These are phyloP conservation scores for Gryon sp. DNA, from an alignment of 1,140 invertebrate genomes.

Conservation along the genomic window DNA sequence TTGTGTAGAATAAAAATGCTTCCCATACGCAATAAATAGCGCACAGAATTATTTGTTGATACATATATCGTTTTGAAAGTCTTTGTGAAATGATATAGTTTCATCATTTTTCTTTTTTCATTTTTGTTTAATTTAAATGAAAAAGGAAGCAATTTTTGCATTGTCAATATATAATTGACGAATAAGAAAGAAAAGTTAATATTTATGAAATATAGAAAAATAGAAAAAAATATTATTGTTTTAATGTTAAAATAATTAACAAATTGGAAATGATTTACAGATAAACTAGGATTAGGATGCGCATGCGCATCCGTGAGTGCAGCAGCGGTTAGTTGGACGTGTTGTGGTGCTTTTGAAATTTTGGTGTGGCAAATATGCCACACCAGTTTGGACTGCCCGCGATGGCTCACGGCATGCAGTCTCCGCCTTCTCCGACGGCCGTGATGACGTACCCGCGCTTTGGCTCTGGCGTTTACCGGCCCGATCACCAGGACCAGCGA, in stretches of 20 bases:
- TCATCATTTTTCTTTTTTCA: background rate
- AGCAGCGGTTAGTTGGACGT: too few relatives aligned
- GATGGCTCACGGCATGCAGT: slow-evolving; percentile 86
- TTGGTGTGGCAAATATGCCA: slow-evolving; percentile 82
- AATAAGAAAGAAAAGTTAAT: too few relatives aligned
- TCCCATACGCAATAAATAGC: slow-evolving; percentile 36
- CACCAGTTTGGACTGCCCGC: slow-evolving; percentile 86
- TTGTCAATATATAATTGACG: too few relatives aligned
- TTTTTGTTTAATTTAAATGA: too few relatives aligned
- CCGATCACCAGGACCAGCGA: slow-evolving; percentile 87
- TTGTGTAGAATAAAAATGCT: slow-evolving; percentile 50
- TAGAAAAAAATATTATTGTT: too few relatives aligned
- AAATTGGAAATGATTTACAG: slow-evolving; percentile 3
- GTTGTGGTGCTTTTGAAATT: too few relatives aligned
- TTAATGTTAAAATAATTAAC: background rate
- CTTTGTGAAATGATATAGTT: too few relatives aligned
- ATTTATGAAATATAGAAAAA: too few relatives aligned
- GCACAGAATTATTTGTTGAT: slow-evolving; percentile 18
- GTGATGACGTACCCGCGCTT: slow-evolving; percentile 82
- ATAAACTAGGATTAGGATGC: slow-evolving; percentile 3
- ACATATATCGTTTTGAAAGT: slow-evolving; percentile 1
- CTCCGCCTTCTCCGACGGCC: slow-evolving; percentile 87
- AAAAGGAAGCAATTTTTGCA: too few relatives aligned
- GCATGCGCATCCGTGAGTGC: background rate
- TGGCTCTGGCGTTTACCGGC: slow-evolving; percentile 84